Base-by-base conservation (phyloP, 2,797 vertebrate genomes). In the Melopsittacus undulatus region DNA sequence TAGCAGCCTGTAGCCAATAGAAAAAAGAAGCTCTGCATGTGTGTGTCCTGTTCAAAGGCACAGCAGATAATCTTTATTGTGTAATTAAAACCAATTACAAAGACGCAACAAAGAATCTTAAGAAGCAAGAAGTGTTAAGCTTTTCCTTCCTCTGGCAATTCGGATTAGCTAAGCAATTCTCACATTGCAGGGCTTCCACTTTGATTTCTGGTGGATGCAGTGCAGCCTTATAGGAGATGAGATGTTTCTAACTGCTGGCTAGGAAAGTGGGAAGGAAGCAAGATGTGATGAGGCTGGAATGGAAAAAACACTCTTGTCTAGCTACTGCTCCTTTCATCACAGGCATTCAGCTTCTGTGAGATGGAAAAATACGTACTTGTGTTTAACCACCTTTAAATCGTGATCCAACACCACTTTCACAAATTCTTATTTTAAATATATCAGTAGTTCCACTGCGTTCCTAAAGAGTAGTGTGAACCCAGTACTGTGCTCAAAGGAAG, bases 1-100 rank as follows among this genome's bases (percentile, higher is more conserved):
- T 88, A 95, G 87, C 94, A 96, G 89, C 81, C 92, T 88, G 52
- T 88, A 90, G 95, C 85, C 68, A 96, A 83, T 13, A 73, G 64
- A 40, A 77, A 80, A 83, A 91, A 83, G 34, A 38, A 11, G 5
- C 22, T 48, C n/a, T 75, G 42, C 32, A 48, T 69, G 73, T 43
- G 52, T 95, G 75, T 77, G 80, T 89, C 94, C 91, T 83, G n/a
- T 87, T 94, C 86, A 93, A 95, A 95, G 86, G 56, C 86, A 82
- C 0, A 1, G 40, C 68, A 87, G 70, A 84, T 62, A 91, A 86
- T 80, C 36, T 56, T 67, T 66, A 57, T 32, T 24, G n/a, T 29
- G 52, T 66, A 83, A 83, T 46, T 85, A 83, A 93, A 95, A 52
- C 15, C 77, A 84, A 64, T 80, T 81, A 87, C 54, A 90, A 91